Evolutionary conservation across 2,113 vertebrate species (phyloP).

Genomic region (Leptosomus discolor): DNA sequence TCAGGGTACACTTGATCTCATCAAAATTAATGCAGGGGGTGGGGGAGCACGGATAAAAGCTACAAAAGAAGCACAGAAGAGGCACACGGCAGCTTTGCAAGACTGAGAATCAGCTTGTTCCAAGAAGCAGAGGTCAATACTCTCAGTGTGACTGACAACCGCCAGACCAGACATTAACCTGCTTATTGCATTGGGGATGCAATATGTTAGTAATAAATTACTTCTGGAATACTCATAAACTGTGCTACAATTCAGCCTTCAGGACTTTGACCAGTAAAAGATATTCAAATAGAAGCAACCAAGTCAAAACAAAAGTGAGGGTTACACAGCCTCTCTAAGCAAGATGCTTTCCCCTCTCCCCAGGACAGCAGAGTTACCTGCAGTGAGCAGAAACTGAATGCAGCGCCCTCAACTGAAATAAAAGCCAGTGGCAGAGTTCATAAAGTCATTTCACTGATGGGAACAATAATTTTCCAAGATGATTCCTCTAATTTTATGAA

Average conservation of each 20-base stretch:
- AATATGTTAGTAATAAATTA: background rate
- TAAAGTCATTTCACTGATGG: background rate
- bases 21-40: background rate
- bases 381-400: background rate
- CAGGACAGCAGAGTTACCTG: background rate
- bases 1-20: background rate
- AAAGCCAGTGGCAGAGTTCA: background rate
- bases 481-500: background rate
- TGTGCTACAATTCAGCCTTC: background rate
- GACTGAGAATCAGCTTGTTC: background rate
- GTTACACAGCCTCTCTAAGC: background rate
- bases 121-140: background rate
- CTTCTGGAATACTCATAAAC: background rate
- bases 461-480: background rate
- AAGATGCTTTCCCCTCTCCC: background rate
- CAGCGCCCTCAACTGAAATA: background rate
- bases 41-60: background rate
- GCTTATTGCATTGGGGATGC: fast-evolving
- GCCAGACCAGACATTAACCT: background rate
- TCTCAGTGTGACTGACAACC: background rate
- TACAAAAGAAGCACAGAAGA: background rate
- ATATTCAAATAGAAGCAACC: background rate
- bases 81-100: background rate
- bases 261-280: background rate
- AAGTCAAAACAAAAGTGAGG: background rate